A percentile compares a stretch with the other conserved stretches of the same genome.
Conservation (phyloP, 1,140 invertebrate species). For the Periplaneta americana region DNA sequence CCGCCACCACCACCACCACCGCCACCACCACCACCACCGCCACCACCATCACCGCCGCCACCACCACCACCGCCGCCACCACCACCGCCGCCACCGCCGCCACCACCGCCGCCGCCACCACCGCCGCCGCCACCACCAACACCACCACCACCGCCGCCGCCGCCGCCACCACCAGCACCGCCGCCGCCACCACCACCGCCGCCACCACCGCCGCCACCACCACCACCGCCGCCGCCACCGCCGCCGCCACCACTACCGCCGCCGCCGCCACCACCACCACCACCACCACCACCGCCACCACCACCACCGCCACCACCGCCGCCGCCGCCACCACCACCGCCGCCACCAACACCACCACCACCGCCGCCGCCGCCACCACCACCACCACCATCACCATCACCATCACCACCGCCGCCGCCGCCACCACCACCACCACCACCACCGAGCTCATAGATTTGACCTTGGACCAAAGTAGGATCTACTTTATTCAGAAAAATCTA, state of each 20-base stretch:
- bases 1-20: background rate
- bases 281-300: background rate
- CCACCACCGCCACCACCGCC: background rate
- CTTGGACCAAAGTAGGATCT: no score
- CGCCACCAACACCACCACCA: no score
- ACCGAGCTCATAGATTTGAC: no score
- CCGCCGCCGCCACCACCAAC: background rate
- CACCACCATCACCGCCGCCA: background rate
- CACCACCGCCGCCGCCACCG: background rate
- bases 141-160: background rate
- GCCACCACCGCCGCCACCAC: background rate
- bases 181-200: background rate
- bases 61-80: background rate
- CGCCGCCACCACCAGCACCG: background rate
- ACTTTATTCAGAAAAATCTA: no score
- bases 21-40: background rate
- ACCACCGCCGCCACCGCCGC: background rate
- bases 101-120: background rate
- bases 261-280: slow-evolving; percentile 2
- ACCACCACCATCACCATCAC: background rate
- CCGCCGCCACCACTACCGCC: slow-evolving; percentile 7
- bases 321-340: no score
- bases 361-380: background rate
- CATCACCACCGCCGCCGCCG: background rate
- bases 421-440: no score